Evolutionary conservation across 1,140 invertebrate species (phyloP), one percentile per base, ranked within the genome.

Genomic region (Dendroctonus ponderosae): DNA sequence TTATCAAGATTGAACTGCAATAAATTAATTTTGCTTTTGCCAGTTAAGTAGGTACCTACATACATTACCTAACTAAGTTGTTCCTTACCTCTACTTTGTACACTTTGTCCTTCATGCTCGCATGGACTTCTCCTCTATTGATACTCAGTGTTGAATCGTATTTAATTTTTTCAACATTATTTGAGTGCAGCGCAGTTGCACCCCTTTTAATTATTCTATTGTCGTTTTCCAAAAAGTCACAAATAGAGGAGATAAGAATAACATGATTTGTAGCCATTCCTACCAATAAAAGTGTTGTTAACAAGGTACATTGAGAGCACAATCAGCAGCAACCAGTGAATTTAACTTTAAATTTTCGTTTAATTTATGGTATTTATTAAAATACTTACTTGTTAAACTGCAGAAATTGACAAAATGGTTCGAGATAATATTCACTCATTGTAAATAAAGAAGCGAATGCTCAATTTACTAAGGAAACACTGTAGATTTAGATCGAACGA

Each of bases 21-120:
- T 6, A 49, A 44, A 59, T 8, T 59, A 15, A 38, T 7, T 40
- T 5, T 38, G 9, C 26, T 51, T 9, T 51, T 51, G 50, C 8
- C 50, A 9, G 7, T 9, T 9, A 51, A 15, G 50, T 14, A 51
- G 15, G 7, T 44, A n/a, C 43, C 7, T 44, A n/a, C 43, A 7
- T 14, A 51, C 15, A 6, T 54, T 39, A 54, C 26, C 7, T 54
- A 54, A 8, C 9, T 38, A 58, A n/a, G 44, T 46, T 14, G 12
- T 26, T 37, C 44, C 56, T 12, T 60, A 66, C 41, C 44, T 51
- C 26, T 40, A 60, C 49, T n/a, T 65, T 43, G 41, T 69, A 69
- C n/a, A 12, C 66, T 66, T 49, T 66, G 44, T 65, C 39, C 39
- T 58, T 63, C 67, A 68, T 68, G 46, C 60, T 68, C n/a, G 53